Base-by-base conservation (phyloP, 1,140 invertebrate genomes). In the Diachasma alloeum region DNA sequence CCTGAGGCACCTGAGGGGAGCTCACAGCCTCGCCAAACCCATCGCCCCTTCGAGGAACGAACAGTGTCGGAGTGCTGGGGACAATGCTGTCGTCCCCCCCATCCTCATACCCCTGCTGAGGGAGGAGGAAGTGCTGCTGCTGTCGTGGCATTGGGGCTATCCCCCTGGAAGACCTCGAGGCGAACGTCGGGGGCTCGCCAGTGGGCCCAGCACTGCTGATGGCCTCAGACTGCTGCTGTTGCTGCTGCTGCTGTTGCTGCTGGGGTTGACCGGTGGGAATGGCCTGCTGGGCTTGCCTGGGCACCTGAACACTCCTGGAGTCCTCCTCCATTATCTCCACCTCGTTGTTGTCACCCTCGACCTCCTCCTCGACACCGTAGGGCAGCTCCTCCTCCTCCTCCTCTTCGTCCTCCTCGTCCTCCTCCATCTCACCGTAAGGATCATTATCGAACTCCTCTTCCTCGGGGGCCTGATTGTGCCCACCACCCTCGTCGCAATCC, bases 11-110 rank as follows among this genome's bases (percentile, higher is more conserved):
- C 84, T 94, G 94, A 19, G 96, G 96, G 0, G 96, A 98, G 87
- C 96, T 97, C 10, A 97, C 95, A 72, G 96, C 96, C 87, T 98
- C 97, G 24, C 96, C 95, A 87, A 97, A 97, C 42, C 95, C 96
- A 87, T 98, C 96, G 68, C 92, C 94, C 81, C 96, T 91, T 73
- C 96, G 90, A 4, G 96, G 95, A 36, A 96, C 93, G 83, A 95
- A 96, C 0, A 97, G 87, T 0, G 96, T 97, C 0, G 96, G 96
- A 0, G 96, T 97, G 72, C 95, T 96, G 5, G 96, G 96, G 13
- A 98, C 96, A 79, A 97, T 97, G 71, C 95, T 94, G 84, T 97
- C 96, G 86, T 97, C 96, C 4, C 93, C 94, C 24, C 93, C 93
- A 81, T 96, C 95, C 81, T 94, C 93, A 56, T 90, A 90, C 17